These are phyloP conservation scores for Glaucidium brasilianum DNA, from an alignment of 2,113 vertebrate genomes.

Conservation along the genomic window DNA sequence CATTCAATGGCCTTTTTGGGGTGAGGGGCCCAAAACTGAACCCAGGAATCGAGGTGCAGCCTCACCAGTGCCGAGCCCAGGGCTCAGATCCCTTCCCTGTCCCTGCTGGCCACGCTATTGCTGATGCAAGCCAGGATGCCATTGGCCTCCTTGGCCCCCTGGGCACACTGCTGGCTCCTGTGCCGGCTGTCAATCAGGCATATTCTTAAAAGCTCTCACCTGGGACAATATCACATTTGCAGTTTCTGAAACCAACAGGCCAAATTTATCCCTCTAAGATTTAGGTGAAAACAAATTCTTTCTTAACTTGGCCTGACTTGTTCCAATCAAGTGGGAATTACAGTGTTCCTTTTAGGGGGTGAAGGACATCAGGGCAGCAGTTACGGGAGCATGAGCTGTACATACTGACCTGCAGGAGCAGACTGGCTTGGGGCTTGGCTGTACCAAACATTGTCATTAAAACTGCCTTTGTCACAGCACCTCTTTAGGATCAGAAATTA, in stretches of 20 bases:
- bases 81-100: too few relatives aligned
- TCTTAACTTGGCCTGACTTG: background rate
- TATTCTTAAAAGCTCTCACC: background rate
- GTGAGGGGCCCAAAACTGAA: too few relatives aligned
- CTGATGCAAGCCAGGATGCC: too few relatives aligned
- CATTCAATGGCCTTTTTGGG: too few relatives aligned
- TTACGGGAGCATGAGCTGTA: background rate
- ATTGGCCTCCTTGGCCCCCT: too few relatives aligned
- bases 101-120: too few relatives aligned
- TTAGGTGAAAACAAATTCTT: background rate
- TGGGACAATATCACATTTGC: background rate
- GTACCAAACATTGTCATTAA: background rate
- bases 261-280: background rate
- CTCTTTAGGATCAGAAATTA: constrained; percentile 6
- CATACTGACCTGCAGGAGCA: background rate
- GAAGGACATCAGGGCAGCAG: background rate
- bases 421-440: background rate
- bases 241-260: background rate
- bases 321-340: fast-evolving
- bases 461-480: background rate
- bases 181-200: background rate
- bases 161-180: too few relatives aligned
- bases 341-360: background rate
- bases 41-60: too few relatives aligned
- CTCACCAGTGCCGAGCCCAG: too few relatives aligned